A percentile compares a stretch with the other conserved stretches of the same genome.
Evolutionary conservation across 2,113 vertebrate genomes (phyloP).

Genomic region (Myotis davidii): DNA sequence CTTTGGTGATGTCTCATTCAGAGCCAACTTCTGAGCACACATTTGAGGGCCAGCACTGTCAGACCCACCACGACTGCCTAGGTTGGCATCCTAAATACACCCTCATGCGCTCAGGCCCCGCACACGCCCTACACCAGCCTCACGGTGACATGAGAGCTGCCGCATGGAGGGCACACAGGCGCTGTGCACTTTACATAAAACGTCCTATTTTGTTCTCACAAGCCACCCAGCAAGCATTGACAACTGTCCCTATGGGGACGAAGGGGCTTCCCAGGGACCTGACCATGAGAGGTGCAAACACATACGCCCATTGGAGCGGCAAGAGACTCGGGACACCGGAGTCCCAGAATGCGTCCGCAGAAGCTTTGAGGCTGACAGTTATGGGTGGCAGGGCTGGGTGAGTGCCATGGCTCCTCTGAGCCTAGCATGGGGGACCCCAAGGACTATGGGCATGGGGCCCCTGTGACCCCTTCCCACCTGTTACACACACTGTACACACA

Average conservation of each 20-base stretch:
- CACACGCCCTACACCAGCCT: background rate
- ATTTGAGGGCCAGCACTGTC: fast-evolving
- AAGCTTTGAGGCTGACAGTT: background rate
- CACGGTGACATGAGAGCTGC: fast-evolving
- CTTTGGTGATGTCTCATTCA: background rate
- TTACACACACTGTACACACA: too few relatives aligned
- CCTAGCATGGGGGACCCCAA: too few relatives aligned
- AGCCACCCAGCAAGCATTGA: background rate
- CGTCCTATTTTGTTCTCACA: background rate
- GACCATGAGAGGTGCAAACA: background rate
- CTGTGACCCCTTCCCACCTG: background rate
- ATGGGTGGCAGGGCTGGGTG: too few relatives aligned
- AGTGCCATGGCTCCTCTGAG: background rate
- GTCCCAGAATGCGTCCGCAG: background rate
- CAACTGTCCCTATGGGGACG: background rate
- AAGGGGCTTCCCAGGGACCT: background rate
- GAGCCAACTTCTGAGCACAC: background rate
- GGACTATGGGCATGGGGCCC: too few relatives aligned
- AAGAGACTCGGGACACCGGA: background rate
- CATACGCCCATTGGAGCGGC: background rate
- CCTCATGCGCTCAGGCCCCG: fast-evolving
- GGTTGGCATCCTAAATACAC: background rate
- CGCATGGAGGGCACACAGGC: too few relatives aligned
- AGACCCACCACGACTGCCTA: background rate
- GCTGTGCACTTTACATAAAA: background rate